Evolutionary conservation across 1,140 invertebrate genomes (phyloP).

Genomic region (Leptonema lineaticorne): DNA sequence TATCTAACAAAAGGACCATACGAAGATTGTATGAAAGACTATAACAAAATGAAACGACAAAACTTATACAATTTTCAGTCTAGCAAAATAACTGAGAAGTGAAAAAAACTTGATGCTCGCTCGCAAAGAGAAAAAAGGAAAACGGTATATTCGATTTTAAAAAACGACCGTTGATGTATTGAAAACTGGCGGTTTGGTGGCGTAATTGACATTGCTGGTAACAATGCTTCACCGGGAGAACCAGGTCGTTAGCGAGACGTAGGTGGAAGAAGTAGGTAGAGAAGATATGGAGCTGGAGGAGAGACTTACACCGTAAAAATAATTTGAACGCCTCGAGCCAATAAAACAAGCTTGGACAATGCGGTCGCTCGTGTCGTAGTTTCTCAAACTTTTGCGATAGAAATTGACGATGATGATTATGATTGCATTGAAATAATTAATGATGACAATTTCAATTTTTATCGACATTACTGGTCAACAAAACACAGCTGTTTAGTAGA

Average conservation of each 20-base stretch:
- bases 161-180: background rate
- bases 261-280: slow-evolving; percentile 28
- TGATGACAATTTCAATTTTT: too few species aligned
- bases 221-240: slow-evolving; percentile 18
- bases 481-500: too few species aligned
- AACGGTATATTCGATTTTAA: background rate
- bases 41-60: background rate
- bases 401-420: too few species aligned
- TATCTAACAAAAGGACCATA: slow-evolving; percentile 2
- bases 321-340: slow-evolving; percentile 30
- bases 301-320: slow-evolving; percentile 30
- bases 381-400: slow-evolving; percentile 7
- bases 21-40: background rate
- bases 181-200: slow-evolving; percentile 2
- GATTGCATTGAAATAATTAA: too few species aligned
- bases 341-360: slow-evolving; percentile 28
- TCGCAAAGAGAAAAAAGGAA: too few species aligned
- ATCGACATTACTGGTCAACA: too few species aligned
- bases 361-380: slow-evolving; percentile 6
- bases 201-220: slow-evolving; percentile 20
- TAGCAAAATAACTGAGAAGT: too few species aligned
- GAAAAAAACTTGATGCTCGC: too few species aligned
- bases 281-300: slow-evolving; percentile 22
- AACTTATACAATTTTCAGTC: background rate
- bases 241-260: slow-evolving; percentile 25